Conservation (phyloP, 2,113 vertebrate genomes). For the Calidris pygmaea region DNA sequence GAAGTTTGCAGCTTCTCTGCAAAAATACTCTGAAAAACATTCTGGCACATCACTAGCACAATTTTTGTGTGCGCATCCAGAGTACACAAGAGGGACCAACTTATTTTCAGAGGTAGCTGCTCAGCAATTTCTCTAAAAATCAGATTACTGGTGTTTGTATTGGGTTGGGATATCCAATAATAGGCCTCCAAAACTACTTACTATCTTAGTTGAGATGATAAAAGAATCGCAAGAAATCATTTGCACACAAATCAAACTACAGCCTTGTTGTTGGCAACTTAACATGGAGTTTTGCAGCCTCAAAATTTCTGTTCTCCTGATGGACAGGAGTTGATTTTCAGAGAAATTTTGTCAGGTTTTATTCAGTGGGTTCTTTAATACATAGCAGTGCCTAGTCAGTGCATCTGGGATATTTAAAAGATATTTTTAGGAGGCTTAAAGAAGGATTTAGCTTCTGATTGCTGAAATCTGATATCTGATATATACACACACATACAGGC, state of each 20-base stretch:
- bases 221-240: not conserved
- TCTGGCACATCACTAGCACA: not conserved
- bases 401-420: not conserved
- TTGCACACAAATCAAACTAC: not conserved
- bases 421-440: not conserved
- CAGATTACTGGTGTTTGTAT: not conserved
- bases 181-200: not conserved
- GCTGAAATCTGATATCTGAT: not conserved
- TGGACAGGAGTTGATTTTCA: not conserved
- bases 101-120: not conserved
- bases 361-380: not conserved
- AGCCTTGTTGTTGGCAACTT: not conserved
- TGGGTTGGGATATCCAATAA: not conserved
- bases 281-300: not conserved
- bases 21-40: not conserved
- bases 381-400: not conserved
- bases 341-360: not conserved
- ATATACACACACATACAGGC: not conserved
- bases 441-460: not conserved
- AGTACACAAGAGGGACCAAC: not conserved
- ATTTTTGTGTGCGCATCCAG: not conserved
- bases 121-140: not conserved
- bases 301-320: not conserved
- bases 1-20: not conserved
- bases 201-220: not conserved